A percentile compares a stretch with the other conserved stretches of the same genome.
These are phyloP conservation scores for Vidua chalybeata DNA, from an alignment of 2,113 vertebrate genomes.

Conservation along the genomic window DNA sequence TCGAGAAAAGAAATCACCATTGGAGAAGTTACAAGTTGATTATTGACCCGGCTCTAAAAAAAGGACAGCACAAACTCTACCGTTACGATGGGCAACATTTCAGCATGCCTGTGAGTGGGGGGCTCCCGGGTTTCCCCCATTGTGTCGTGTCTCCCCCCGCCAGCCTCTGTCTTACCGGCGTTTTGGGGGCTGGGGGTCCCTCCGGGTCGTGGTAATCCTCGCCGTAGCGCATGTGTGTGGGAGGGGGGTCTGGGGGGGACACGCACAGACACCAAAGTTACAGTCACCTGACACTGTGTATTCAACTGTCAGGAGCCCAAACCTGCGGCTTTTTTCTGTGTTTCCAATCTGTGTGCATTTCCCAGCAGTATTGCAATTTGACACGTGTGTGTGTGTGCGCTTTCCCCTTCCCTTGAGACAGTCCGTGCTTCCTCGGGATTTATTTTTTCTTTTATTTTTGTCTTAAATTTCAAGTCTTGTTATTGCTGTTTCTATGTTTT, in stretches of 20 bases:
- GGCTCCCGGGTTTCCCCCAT: background rate
- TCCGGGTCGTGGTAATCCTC: background rate
- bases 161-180: background rate
- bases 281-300: slow-evolving; percentile 60
- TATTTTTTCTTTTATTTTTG: slow-evolving; percentile 29
- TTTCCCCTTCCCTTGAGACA: slow-evolving; percentile 13
- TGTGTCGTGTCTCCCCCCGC: background rate
- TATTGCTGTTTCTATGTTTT: slow-evolving; percentile 24
- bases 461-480: slow-evolving; percentile 12
- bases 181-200: background rate
- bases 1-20: slow-evolving; percentile 96
- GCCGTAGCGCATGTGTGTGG: background rate
- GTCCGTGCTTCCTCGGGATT: slow-evolving; percentile 6
- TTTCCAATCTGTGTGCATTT: slow-evolving; percentile 63
- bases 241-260: background rate
- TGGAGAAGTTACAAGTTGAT: slow-evolving; percentile 99
- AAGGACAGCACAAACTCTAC: slow-evolving; percentile 95
- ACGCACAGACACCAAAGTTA: slow-evolving; percentile 4
- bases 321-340: slow-evolving; percentile 45
- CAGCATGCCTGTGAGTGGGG: slow-evolving; percentile 88
- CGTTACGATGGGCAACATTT: slow-evolving; percentile 97
- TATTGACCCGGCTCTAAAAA: slow-evolving; percentile 97
- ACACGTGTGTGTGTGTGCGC: slow-evolving; percentile 40
- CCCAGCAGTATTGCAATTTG: slow-evolving; percentile 65
- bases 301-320: slow-evolving; percentile 65